phyloP scores from a whole-genome alignment of 2,888 invertebrate genomes.

The Allolobophora icterica region DNA sequence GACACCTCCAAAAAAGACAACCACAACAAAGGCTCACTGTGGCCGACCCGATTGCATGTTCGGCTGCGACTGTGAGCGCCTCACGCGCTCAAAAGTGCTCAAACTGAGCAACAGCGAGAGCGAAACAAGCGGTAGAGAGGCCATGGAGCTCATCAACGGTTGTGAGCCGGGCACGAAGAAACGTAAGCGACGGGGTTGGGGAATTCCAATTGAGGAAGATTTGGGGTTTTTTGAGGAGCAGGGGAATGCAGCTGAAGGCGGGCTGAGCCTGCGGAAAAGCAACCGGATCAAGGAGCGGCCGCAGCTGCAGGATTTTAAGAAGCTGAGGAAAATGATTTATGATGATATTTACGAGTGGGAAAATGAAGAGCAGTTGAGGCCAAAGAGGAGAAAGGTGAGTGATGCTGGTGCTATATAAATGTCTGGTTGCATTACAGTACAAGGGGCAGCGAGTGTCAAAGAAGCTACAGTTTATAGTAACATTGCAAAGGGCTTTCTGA shows the following conservation, averaged over 20 bases:
- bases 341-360: background rate
- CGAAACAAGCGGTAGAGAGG: background rate
- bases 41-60: constrained; percentile 37
- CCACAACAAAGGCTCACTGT: constrained; percentile 22
- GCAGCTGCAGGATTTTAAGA: background rate
- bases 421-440: too few species aligned
- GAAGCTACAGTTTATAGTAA: too few species aligned
- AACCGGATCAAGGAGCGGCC: background rate
- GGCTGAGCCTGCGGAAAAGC: background rate
- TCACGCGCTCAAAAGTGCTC: background rate
- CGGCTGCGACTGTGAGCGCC: constrained; percentile 29
- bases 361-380: background rate
- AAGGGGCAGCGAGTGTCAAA: background rate
- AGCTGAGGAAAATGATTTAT: background rate
- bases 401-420: background rate
- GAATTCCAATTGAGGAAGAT: background rate
- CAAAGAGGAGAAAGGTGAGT: background rate
- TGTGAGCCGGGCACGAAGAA: background rate
- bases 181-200: constrained; percentile 20
- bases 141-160: background rate
- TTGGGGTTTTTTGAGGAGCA: background rate
- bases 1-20: background rate
- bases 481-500: too few species aligned
- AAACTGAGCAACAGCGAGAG: background rate
- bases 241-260: background rate